phyloP scores from a whole-genome alignment of 2,113 vertebrate species.

The Cololabis saira region DNA sequence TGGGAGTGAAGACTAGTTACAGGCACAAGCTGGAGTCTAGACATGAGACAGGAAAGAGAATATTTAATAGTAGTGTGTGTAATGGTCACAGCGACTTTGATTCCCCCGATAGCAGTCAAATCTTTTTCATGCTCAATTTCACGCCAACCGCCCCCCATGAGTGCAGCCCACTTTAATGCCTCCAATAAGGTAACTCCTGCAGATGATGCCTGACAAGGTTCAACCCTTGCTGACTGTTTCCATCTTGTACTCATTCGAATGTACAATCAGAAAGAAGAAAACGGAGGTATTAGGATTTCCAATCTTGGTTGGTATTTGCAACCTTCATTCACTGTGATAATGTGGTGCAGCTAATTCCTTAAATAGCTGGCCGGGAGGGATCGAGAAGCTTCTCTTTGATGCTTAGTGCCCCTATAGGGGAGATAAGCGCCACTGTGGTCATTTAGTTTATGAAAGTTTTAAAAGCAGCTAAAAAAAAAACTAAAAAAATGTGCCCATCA shows the following conservation, averaged over 20 bases:
- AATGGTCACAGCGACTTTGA: slow-evolving; percentile 53
- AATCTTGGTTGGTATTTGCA: slow-evolving; percentile 15
- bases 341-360: slow-evolving; percentile 47
- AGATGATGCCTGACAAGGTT: slow-evolving; percentile 11
- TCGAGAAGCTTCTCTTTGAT: slow-evolving; percentile 1
- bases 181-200: slow-evolving; percentile 27
- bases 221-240: slow-evolving; percentile 9
- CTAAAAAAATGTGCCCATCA: too few relatives aligned
- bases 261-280: slow-evolving; percentile 13
- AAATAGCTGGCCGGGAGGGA: slow-evolving; percentile 42
- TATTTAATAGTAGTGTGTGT: slow-evolving; percentile 18
- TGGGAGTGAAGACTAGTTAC: slow-evolving; percentile 23
- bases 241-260: background rate
- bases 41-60: slow-evolving; percentile 50
- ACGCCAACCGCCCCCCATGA: slow-evolving; percentile 47
- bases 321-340: slow-evolving; percentile 42
- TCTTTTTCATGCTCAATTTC: slow-evolving; percentile 53
- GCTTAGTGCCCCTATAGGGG: background rate
- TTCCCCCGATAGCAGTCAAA: slow-evolving; percentile 38
- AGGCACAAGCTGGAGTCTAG: slow-evolving; percentile 53
- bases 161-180: slow-evolving; percentile 28
- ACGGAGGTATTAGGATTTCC: slow-evolving; percentile 16
- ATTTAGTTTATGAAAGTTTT: background rate
- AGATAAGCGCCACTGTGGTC: background rate
- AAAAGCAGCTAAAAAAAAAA: too few relatives aligned